phyloP scores from a whole-genome alignment of 2,888 invertebrate genomes.

The Leucophenga maculata region DNA sequence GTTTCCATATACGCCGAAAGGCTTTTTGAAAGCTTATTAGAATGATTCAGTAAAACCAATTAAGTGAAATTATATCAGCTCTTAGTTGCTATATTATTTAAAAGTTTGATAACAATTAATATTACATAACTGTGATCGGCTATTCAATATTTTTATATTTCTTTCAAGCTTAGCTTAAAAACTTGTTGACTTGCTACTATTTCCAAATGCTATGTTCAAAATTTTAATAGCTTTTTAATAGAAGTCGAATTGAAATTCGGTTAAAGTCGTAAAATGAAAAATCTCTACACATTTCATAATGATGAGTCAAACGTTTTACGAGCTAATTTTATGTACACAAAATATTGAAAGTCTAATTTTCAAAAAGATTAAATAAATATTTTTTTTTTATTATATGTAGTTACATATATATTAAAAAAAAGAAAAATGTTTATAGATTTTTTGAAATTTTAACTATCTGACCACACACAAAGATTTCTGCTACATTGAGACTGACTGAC shows the following conservation, averaged over 20 bases:
- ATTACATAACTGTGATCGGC: too few relatives aligned
- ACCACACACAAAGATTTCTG: constrained; percentile 5
- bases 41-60: constrained; percentile 6
- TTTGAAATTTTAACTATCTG: neutral
- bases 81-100: too few relatives aligned
- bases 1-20: too few relatives aligned
- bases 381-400: neutral
- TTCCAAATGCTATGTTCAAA: constrained; percentile 42
- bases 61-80: too few relatives aligned
- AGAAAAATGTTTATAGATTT: neutral
- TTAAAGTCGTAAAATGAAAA: too few relatives aligned
- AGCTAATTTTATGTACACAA: neutral
- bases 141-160: too few relatives aligned
- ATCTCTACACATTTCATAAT: neutral
- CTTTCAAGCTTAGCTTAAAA: too few relatives aligned
- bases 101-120: too few relatives aligned
- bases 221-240: neutral
- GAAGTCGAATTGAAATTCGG: neutral
- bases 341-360: neutral
- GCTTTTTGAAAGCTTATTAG: constrained; percentile 37
- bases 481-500: neutral
- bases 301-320: constrained; percentile 22
- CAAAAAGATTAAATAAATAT: neutral
- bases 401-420: neutral
- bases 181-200: too few relatives aligned